These are phyloP conservation scores for Empidonax traillii DNA, from an alignment of 2,113 vertebrate genomes.

Conservation along the genomic window DNA sequence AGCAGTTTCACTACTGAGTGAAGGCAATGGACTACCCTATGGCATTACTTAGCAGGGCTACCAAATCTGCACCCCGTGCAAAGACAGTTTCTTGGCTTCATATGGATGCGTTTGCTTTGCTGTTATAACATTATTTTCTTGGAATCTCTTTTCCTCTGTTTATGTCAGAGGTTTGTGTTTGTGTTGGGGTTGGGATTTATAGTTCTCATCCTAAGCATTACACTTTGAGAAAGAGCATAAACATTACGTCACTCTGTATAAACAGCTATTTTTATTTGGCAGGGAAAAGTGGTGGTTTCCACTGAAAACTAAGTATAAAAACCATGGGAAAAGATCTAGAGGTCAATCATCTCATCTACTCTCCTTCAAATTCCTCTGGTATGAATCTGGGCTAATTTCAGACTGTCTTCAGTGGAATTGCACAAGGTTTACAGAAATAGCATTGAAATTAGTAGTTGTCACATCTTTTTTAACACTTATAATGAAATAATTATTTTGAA, in stretches of 20 bases:
- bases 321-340: not conserved
- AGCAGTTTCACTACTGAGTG: not conserved
- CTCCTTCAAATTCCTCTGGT: not conserved
- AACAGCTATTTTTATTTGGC: not conserved
- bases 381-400: not conserved
- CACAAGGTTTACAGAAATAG: not conserved
- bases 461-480: not conserved
- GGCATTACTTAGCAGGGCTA: not conserved
- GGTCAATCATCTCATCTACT: not conserved
- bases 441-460: not conserved
- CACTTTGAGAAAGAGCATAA: not conserved
- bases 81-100: not conserved
- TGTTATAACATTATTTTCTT: not conserved
- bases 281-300: not conserved
- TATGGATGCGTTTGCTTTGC: not conserved
- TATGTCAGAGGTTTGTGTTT: not conserved
- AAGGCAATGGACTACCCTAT: rapidly evolving
- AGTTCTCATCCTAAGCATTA: not conserved
- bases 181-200: not conserved
- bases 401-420: not conserved
- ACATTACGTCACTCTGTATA: not conserved
- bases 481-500: not conserved
- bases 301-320: not conserved
- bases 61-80: not conserved
- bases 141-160: not conserved